A percentile compares a stretch with the other conserved stretches of the same genome.
These are phyloP conservation scores for Nansenia antarctica DNA, from an alignment of 2,113 vertebrate genomes.

Conservation along the genomic window DNA sequence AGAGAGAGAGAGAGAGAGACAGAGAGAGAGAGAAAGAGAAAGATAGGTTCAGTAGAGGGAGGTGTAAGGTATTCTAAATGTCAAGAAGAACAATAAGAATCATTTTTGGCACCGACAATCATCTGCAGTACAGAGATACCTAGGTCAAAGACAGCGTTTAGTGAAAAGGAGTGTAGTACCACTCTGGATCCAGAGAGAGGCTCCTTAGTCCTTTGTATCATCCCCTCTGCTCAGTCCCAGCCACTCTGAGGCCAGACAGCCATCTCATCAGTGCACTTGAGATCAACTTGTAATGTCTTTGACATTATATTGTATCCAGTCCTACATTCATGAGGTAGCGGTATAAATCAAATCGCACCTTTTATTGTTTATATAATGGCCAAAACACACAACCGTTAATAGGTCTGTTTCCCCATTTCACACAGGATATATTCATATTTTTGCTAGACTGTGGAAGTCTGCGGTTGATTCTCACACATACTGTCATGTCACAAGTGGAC, in stretches of 20 bases:
- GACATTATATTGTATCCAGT: not conserved
- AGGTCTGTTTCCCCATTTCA: not conserved
- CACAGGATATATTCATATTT: not conserved
- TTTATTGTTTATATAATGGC: too few species aligned
- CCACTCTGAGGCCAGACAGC: not conserved
- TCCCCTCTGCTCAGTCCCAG: not conserved
- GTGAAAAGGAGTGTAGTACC: conserved; percentile 58
- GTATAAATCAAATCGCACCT: not conserved
- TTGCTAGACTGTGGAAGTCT: not conserved
- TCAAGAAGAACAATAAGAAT: not conserved
- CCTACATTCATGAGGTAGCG: not conserved
- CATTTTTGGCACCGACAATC: not conserved
- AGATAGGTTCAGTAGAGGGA: not conserved
- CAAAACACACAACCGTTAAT: not conserved
- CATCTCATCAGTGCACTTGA: not conserved
- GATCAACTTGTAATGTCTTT: not conserved
- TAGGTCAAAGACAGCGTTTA: too few species aligned
- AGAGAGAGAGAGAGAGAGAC: not conserved
- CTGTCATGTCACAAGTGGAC: not conserved
- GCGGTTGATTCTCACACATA: not conserved
- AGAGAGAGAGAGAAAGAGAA: not conserved
- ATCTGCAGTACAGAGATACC: not conserved
- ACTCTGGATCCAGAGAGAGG: conserved; percentile 66
- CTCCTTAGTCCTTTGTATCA: conserved; percentile 39
- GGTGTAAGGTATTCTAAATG: not conserved